phyloP scores from a whole-genome alignment of 2,888 invertebrate species.

The Synanthedon myopaeformis region DNA sequence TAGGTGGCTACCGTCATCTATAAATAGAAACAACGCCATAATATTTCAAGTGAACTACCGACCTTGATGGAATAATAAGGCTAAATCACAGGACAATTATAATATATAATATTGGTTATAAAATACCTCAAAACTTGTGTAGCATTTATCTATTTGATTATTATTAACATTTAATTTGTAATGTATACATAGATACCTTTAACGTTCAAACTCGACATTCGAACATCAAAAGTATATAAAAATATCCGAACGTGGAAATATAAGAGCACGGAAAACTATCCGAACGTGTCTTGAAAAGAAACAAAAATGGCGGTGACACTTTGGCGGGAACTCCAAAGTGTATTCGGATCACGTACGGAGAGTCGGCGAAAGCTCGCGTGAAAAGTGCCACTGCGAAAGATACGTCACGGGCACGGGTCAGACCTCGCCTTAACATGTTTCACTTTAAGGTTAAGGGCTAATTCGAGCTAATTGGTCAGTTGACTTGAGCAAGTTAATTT shows the following conservation, averaged over 20 bases:
- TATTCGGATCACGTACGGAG: slow-evolving; percentile 6
- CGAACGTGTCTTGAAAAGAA: background rate
- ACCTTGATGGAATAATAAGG: too few species aligned
- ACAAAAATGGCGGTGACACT: background rate
- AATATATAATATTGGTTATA: too few species aligned
- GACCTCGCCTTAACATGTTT: background rate
- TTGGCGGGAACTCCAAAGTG: background rate
- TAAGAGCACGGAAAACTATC: background rate
- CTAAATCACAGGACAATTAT: too few species aligned
- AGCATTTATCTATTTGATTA: too few species aligned
- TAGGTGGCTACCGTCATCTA: too few species aligned
- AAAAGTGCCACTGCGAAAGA: slow-evolving; percentile 4
- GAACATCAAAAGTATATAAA: background rate
- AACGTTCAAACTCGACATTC: too few species aligned
- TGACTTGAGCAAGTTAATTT: background rate
- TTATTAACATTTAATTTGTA: too few species aligned
- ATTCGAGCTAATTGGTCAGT: background rate
- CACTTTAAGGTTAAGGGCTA: background rate
- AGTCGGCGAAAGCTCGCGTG: slow-evolving; percentile 4
- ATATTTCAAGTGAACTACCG: too few species aligned
- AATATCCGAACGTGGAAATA: background rate
- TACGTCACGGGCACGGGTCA: background rate
- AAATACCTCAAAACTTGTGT: too few species aligned
- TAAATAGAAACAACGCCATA: too few species aligned
- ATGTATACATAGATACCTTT: too few species aligned